These are phyloP conservation scores for Axis porcinus DNA, from an alignment of 2,113 vertebrate genomes.

Conservation along the genomic window DNA sequence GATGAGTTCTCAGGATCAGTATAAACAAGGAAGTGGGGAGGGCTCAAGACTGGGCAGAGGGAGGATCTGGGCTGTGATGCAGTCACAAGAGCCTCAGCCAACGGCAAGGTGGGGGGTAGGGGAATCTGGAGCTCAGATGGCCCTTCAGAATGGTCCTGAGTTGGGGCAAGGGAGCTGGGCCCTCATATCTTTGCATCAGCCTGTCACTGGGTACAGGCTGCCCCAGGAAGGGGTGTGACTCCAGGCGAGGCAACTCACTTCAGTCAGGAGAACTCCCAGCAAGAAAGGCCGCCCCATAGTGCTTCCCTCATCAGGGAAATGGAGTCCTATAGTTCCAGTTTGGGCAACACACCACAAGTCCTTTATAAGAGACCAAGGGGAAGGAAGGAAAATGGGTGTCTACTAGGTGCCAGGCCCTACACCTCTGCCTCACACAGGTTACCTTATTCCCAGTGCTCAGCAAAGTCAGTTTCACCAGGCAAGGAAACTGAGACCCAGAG, in stretches of 20 bases:
- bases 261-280: background rate
- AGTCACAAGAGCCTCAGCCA: background rate
- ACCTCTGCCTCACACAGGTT: background rate
- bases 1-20: background rate
- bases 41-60: background rate
- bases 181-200: background rate
- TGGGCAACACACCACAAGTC: background rate
- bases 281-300: background rate
- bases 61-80: background rate
- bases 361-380: background rate
- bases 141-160: background rate
- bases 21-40: background rate
- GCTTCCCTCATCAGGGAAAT: background rate
- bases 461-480: background rate
- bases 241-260: background rate
- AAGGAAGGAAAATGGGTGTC: background rate
- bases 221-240: background rate
- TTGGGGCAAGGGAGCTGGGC: background rate
- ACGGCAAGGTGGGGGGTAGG: accelerated
- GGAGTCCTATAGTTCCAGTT: background rate
- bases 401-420: background rate
- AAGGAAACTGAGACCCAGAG: background rate
- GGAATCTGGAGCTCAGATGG: background rate
- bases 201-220: background rate
- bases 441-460: background rate